Percentiles rank a stretch among this genome's conserved stretches.
phyloP scores from a whole-genome alignment of 2,113 vertebrate genomes.

The Osmerus mordax region DNA sequence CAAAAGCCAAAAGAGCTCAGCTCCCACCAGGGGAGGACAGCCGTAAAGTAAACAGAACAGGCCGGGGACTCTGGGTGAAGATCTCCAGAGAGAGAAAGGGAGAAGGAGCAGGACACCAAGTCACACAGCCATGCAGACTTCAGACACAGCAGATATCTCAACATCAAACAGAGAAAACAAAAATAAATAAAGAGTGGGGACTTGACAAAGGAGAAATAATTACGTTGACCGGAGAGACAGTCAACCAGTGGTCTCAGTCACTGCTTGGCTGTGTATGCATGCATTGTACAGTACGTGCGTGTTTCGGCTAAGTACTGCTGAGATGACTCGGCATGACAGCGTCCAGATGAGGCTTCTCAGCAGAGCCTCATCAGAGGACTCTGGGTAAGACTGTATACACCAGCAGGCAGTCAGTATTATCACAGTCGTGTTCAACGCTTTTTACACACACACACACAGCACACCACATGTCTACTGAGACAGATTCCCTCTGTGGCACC shows the following conservation, averaged over 20 bases:
- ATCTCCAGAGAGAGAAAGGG: background rate
- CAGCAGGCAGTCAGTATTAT: background rate
- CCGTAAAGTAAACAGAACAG: slow-evolving; percentile 51
- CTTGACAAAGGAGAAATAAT: slow-evolving; percentile 20
- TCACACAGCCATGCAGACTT: slow-evolving; percentile 4
- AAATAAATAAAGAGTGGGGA: slow-evolving; percentile 5
- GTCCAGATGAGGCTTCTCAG: slow-evolving; percentile 19
- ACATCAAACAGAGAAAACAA: slow-evolving; percentile 52
- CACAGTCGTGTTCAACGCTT: slow-evolving; percentile 19
- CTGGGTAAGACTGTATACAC: slow-evolving; percentile 3
- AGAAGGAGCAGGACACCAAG: slow-evolving; percentile 4
- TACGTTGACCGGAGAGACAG: slow-evolving; percentile 21
- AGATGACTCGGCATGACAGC: slow-evolving; percentile 18
- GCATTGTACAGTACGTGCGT: background rate
- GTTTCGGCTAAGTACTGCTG: slow-evolving; percentile 16
- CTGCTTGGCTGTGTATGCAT: slow-evolving; percentile 28
- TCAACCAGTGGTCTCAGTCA: slow-evolving; percentile 37
- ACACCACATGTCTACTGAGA: background rate
- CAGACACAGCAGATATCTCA: slow-evolving; percentile 36
- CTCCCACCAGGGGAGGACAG: slow-evolving; percentile 31
- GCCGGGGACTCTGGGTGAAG: slow-evolving; percentile 31
- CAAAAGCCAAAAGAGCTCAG: slow-evolving; percentile 6
- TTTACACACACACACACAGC: slow-evolving; percentile 7
- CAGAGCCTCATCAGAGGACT: slow-evolving; percentile 16
- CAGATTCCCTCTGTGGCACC: background rate